phyloP scores from a whole-genome alignment of 2,888 invertebrate species.

The Trimorus sp. region DNA sequence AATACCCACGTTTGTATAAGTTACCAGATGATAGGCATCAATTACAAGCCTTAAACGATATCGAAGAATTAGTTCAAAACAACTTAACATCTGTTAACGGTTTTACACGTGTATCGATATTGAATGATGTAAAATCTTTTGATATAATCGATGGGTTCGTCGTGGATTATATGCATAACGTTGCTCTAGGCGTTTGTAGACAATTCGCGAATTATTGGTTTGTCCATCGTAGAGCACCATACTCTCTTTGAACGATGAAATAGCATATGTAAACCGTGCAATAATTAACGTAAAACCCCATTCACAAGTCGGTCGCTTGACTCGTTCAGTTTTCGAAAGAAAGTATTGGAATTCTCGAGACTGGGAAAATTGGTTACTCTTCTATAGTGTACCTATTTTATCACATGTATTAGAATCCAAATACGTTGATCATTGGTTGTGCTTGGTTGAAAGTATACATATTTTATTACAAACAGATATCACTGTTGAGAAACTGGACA shows the following conservation, averaged over 20 bases:
- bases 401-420: background rate
- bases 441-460: background rate
- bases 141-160: background rate
- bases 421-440: conserved; percentile 7
- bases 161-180: conserved; percentile 7
- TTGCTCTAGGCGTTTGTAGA: background rate
- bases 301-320: background rate
- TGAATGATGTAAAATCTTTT: background rate
- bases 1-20: background rate
- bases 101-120: background rate
- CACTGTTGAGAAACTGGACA: background rate
- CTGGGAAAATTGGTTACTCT: conserved; percentile 4
- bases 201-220: conserved; percentile 5
- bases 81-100: background rate
- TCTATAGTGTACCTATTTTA: conserved; percentile 1
- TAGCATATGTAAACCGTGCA: background rate
- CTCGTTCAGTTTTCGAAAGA: background rate
- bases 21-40: background rate
- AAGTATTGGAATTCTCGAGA: conserved; percentile 9
- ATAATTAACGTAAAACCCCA: background rate
- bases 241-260: conserved; percentile 2
- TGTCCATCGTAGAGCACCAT: background rate
- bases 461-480: conserved; percentile 12
- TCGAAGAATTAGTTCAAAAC: background rate
- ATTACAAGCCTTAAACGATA: background rate